Percentiles rank a stretch among this genome's conserved stretches.
These are phyloP conservation scores for Caenorhabditis plicata DNA, from an alignment of 2,888 invertebrate genomes.

Conservation along the genomic window DNA sequence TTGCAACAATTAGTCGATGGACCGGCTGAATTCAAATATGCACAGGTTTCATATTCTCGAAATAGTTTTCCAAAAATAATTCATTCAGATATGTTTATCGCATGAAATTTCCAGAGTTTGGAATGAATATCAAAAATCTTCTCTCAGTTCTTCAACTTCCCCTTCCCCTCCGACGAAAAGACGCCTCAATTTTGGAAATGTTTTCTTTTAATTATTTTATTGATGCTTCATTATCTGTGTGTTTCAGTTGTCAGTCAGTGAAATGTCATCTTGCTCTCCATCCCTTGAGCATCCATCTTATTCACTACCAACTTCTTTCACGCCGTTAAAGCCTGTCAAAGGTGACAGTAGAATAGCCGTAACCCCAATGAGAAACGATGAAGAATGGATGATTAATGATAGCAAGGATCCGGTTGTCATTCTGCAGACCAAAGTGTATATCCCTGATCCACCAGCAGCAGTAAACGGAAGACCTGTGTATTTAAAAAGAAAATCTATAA, in stretches of 20 bases:
- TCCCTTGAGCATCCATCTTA: background rate
- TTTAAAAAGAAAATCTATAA: background rate
- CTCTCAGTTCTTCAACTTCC: background rate
- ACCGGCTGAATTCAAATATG: constrained; percentile 9
- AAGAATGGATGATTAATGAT: constrained; percentile 3
- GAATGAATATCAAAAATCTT: constrained; percentile 1
- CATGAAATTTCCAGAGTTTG: constrained; percentile 20
- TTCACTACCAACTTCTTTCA: background rate
- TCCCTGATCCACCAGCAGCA: constrained; percentile 32
- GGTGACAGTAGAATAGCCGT: no score
- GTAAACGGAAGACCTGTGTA: constrained; percentile 21
- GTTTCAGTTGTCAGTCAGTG: no score
- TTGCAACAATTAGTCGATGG: constrained; percentile 17
- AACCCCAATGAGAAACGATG: background rate
- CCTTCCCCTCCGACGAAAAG: background rate
- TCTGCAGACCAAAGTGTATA: constrained; percentile 29
- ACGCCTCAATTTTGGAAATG: no score
- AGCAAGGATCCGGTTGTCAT: background rate
- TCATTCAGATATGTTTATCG: constrained; percentile 10
- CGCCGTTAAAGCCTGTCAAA: constrained; percentile 19
- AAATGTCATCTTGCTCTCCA: background rate
- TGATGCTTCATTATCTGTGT: no score
- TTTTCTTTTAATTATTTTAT: no score
- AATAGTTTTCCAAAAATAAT: background rate
- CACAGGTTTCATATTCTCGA: constrained; percentile 1